Percentiles rank a stretch among this genome's conserved stretches.
phyloP scores from a whole-genome alignment of 2,113 vertebrate species.

The Lontra canadensis region DNA sequence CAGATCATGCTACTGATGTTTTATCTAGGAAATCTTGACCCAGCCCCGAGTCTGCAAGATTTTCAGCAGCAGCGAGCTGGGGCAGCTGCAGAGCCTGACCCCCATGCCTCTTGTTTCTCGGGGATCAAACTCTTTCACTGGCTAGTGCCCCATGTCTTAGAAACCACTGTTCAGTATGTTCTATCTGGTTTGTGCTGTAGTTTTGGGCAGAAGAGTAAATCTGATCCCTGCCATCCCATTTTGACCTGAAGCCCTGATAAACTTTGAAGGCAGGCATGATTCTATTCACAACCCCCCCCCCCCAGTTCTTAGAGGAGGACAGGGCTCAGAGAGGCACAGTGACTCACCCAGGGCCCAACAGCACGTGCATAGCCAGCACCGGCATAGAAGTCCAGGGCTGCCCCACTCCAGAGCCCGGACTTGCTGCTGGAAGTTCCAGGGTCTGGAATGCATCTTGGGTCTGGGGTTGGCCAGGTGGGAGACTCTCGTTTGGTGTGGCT shows the following conservation, averaged over 20 bases:
- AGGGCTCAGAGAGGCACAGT: neutral
- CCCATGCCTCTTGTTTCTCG: neutral
- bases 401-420: neutral
- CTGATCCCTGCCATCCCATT: no score
- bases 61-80: rapidly evolving
- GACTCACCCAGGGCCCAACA: rapidly evolving
- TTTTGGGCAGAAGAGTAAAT: neutral
- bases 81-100: no score
- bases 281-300: rapidly evolving
- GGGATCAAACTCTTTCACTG: neutral
- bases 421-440: neutral
- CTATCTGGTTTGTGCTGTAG: no score
- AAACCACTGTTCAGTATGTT: neutral
- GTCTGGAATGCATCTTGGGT: neutral
- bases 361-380: neutral
- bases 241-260: neutral
- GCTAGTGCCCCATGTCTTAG: neutral
- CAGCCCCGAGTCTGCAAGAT: neutral
- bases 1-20: neutral
- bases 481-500: neutral
- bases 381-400: no score
- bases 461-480: neutral
- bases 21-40: neutral
- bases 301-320: neutral
- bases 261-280: neutral